These are phyloP conservation scores for Rotaria magnacalcarata DNA, from an alignment of 2,888 invertebrate species.

Conservation along the genomic window DNA sequence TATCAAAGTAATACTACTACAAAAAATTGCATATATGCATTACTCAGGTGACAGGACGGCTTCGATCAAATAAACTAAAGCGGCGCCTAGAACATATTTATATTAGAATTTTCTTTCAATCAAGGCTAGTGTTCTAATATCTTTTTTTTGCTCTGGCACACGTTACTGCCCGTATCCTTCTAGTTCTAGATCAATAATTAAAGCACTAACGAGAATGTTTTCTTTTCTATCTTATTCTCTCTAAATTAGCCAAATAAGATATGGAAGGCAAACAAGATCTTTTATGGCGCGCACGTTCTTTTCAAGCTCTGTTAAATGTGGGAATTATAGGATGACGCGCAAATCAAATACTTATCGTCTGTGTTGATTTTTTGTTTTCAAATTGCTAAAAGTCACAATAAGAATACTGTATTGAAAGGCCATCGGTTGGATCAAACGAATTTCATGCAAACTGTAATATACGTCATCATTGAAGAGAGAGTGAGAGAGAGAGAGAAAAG, in stretches of 20 bases:
- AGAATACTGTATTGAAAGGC: background rate
- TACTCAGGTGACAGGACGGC: background rate
- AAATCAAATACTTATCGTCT: no score
- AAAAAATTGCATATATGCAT: background rate
- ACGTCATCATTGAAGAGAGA: background rate
- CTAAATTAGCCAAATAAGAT: background rate
- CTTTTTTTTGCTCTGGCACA: no score
- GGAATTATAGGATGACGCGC: background rate
- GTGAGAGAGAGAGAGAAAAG: background rate
- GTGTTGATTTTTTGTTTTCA: no score
- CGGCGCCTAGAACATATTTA: background rate
- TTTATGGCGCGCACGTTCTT: background rate
- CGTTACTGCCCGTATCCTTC: background rate
- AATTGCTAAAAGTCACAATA: no score
- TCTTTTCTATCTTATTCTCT: background rate
- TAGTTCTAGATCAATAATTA: background rate
- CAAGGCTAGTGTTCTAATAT: no score
- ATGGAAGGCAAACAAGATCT: background rate
- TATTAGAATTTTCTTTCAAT: background rate
- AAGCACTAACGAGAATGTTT: background rate
- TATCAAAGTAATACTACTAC: no score
- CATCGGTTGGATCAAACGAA: no score
- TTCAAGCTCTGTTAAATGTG: background rate
- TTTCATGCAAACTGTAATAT: background rate
- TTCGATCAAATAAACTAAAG: background rate